Evolutionary conservation across 1,140 invertebrate genomes (phyloP), one percentile per base, ranked within the genome.

Genomic region (Aphidius ervi): DNA sequence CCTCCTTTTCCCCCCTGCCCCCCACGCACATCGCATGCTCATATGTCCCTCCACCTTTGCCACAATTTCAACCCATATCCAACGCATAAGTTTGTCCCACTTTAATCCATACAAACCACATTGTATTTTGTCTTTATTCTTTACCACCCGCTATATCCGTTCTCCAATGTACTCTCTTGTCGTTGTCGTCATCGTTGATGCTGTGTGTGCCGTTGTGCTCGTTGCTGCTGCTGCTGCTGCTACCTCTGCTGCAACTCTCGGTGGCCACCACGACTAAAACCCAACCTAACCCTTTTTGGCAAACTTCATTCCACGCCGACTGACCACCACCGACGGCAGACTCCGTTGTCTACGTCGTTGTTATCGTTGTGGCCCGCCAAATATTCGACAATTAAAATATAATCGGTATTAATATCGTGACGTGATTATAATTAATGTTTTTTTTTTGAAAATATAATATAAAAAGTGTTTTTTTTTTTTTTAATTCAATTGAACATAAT

Each of bases 271-370:
- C 71, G 68, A 70, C 41, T 52, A 48, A 37, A 41, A 76, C 74
- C 76, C 72, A 77, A 73, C 72, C 76, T 79, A 78, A 80, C 77
- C 77, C 74, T 69, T 31, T 31, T 68, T 61, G 67, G 63, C 70
- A 61, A 77, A 74, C 77, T 78, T 79, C 77, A 78, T 79, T 79
- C 77, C 75, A 78, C 76, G 75, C 75, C 70, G 74, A 78, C 78
- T 80, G 78, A 80, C 77, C 78, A 79, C 74, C 76, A 76, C 77
- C 74, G 75, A 77, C 77, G 78, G 76, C 76, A 66, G 65, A 64
- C 65, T 60, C 70, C 70, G 71, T 70, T 72, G 69, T 70, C 72
- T 69, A 65, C 68, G 68, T 68, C 70, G 54, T 63, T 41, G 58
- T 63, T 46, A 53, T 56, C 46, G 59, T 56, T 42, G 53, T 61